Conservation (phyloP, 1,140 invertebrate species). For the Globodera rostochiensis region DNA sequence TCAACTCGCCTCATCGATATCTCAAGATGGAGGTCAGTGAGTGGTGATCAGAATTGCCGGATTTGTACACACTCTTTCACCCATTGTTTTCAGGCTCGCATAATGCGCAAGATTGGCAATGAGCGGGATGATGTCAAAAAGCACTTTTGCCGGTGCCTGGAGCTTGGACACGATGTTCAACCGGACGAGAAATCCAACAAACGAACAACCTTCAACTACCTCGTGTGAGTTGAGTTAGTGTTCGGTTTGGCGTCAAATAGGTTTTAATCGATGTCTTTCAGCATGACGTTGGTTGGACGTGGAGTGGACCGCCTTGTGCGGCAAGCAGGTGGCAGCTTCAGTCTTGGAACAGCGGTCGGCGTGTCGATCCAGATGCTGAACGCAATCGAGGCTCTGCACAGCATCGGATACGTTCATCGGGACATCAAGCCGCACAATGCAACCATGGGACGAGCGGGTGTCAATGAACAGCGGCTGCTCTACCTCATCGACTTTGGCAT, state of each 20-base stretch:
- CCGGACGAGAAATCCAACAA: not conserved
- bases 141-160: conserved; percentile 4
- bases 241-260: too few relatives aligned
- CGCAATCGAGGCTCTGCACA: conserved; percentile 50
- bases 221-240: not conserved
- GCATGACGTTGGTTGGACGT: not conserved
- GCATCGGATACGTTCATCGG: conserved; percentile 58
- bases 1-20: not conserved
- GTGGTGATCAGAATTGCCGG: not conserved
- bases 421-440: conserved; percentile 60
- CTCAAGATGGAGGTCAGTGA: conserved; percentile 6
- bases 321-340: conserved; percentile 28
- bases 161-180: conserved; percentile 26
- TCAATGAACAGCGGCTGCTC: conserved; percentile 44
- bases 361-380: conserved; percentile 54
- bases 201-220: not conserved
- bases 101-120: not conserved
- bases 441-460: conserved; percentile 51
- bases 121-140: not conserved
- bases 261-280: not conserved
- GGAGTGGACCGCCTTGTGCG: not conserved
- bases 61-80: not conserved
- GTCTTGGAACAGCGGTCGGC: conserved; percentile 47
- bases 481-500: too few relatives aligned
- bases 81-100: not conserved